Conservation (phyloP, 2,113 vertebrate genomes). For the Podarcis muralis region DNA sequence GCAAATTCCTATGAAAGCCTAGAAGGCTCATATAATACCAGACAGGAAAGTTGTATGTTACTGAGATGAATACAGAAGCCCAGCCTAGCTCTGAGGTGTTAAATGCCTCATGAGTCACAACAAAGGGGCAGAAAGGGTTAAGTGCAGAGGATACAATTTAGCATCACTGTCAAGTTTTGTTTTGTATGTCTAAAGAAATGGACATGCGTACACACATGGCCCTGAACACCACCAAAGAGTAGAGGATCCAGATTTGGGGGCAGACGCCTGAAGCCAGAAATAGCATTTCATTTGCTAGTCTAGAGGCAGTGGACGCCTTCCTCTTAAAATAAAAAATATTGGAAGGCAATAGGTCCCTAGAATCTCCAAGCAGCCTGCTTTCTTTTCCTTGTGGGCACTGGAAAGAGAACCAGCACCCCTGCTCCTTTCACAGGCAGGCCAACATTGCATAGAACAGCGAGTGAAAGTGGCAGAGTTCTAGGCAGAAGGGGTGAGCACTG, state of each 20-base stretch:
- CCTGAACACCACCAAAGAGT: constrained; percentile 12
- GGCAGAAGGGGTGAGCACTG: not conserved
- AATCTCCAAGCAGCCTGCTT: constrained; percentile 7
- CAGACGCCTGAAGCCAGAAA: not conserved
- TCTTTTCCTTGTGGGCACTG: not conserved
- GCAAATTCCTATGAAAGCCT: not conserved
- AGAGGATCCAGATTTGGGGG: not conserved
- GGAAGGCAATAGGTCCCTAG: not conserved
- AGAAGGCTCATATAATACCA: constrained; percentile 3
- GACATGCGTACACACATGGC: constrained; percentile 5
- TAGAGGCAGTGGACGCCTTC: not conserved
- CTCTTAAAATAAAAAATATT: constrained; percentile 20
- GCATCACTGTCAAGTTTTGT: not conserved
- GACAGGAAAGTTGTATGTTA: constrained; percentile 22
- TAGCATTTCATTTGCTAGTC: not conserved
- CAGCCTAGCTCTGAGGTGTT: not conserved
- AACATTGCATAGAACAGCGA: not conserved
- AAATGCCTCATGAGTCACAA: not conserved
- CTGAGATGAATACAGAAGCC: constrained; percentile 1
- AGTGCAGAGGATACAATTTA: not conserved
- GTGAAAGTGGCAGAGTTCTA: not conserved
- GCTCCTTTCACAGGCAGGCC: not conserved
- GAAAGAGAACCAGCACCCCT: not conserved
- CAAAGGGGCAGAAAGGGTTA: constrained; percentile 18
- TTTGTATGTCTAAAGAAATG: constrained; percentile 35